These are phyloP conservation scores for Ianthella basta DNA, from an alignment of 37 sponge, comb jelly and placozoan genomes.

Conservation along the genomic window DNA sequence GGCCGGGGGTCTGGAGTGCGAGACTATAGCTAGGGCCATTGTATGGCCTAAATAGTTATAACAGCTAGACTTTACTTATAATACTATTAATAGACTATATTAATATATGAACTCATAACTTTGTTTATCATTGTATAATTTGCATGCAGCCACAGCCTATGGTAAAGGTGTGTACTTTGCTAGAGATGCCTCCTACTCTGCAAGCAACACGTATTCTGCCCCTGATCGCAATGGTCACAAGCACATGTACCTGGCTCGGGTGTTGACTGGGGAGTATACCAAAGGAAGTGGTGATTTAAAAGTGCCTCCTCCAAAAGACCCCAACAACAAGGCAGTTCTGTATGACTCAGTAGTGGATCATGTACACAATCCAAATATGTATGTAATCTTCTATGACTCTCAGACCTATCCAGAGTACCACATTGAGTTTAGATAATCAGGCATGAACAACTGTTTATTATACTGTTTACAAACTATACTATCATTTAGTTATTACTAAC, in stretches of 20 bases:
- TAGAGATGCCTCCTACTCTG: slow-evolving; percentile 31
- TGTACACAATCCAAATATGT: slow-evolving; percentile 52
- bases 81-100: too few species aligned
- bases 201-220: slow-evolving; percentile 31
- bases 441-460: too few species aligned
- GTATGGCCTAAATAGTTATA: too few species aligned
- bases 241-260: slow-evolving; percentile 44
- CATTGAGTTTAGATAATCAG: slow-evolving; percentile 35
- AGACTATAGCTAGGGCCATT: too few species aligned
- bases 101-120: not conserved
- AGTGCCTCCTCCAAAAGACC: slow-evolving; percentile 49
- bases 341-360: slow-evolving; percentile 73
- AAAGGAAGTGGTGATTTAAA: not conserved
- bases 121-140: not conserved
- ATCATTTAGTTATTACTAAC: too few species aligned
- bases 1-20: too few species aligned
- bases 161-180: slow-evolving; percentile 61
- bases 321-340: slow-evolving; percentile 29
- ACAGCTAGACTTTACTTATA: too few species aligned
- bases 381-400: slow-evolving; percentile 66
- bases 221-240: slow-evolving; percentile 37
- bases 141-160: slow-evolving; percentile 38
- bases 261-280: slow-evolving; percentile 47
- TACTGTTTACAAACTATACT: too few species aligned
- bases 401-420: slow-evolving; percentile 80